Evolutionary conservation across 2,113 vertebrate genomes (phyloP), one percentile per base, ranked within the genome.

Genomic region (Eleginops maclovinus): DNA sequence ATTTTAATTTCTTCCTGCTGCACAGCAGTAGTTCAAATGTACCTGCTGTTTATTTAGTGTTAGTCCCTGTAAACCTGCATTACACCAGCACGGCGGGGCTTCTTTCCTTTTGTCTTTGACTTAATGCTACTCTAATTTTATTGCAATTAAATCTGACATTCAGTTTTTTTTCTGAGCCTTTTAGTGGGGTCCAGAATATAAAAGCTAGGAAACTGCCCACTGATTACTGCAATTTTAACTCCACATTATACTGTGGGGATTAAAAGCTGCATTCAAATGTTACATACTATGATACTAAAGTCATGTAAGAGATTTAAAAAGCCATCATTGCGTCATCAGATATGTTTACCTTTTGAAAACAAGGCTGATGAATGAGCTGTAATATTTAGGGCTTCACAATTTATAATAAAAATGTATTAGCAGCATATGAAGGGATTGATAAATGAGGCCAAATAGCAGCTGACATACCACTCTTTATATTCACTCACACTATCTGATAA

Each of bases 391-490:
- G 64, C 9, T 28, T 77, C 44, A 70, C 54, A 54, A 74, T 85
- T 73, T 64, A 31, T 73, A 81, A 60, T 13, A 67, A 65, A 86
- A 73, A 75, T 40, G 5, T 59, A 61, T 54, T 22, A 72, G 68
- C 72, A 61, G 55, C 44, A 75, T 75, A 40, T 47, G 19, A 80
- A 50, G 46, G 14, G 72, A 75, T 31, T 85, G 78, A 88, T 72
- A 59, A 82, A 88, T 85, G 79, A 75, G 68, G 31, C 74, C 54
- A 47, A 72, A 66, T 60, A 66, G 65, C 63, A 79, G 62, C 72
- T 77, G 81, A 72, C 77, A 26, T 64, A 62, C 58, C 63, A 53
- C 66, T 76, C 72, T 89, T 76, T 63, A 24, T 74, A 69, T 75
- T 72, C 75, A 43, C 46, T 31, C 47, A 49, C 66, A 68, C 63